Base-by-base conservation (phyloP, 2,797 vertebrate species). In the Crocidura indochinensis region DNA sequence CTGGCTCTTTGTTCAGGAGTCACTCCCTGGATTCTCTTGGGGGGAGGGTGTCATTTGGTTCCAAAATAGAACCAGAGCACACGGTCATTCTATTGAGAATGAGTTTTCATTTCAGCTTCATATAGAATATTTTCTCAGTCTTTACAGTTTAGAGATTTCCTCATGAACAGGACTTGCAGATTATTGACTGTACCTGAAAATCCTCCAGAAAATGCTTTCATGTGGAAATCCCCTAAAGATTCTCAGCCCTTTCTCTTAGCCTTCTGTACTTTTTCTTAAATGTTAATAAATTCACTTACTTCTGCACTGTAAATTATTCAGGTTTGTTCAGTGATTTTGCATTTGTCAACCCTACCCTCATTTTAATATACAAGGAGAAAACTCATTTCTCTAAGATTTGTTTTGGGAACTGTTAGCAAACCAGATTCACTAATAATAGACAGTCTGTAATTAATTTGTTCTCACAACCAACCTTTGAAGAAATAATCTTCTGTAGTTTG, bases 251-350 rank as follows among this genome's bases (percentile, higher is more conserved):
- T 86, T 71, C 88, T 87, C 64, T 31, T 44, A 64, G 31, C 26
- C 26, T 85, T 38, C 47, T 31, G 26, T 56, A 84, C 68, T 88
- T 91, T 71, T 78, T 93, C 38, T 77, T 81, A 87, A 95, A 95
- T 91, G 62, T 89, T 93, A 95, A 90, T 78, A 89, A 92, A 87
- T 94, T 87, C 82, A 87, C 10, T 85, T 76, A 87, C 62, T 93
- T 31, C 62, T 51, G 26, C n/a, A 53, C 85, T 91, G 19, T 76
- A 89, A 92, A 78, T 82, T 88, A 89, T 91, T 93, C 84, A 79
- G 26, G 78, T n/a, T 62, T 89, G 10, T 92, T 84, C 49, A 76
- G 17, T 73, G 73, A 82, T 84, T 91, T 95, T 90, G 82, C 19
- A 79, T 94, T 84, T 91, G 3, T 80, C 69, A 78, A 56, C 29